Base-by-base conservation (phyloP, 2,113 vertebrate genomes). In the Centrocercus urophasianus region DNA sequence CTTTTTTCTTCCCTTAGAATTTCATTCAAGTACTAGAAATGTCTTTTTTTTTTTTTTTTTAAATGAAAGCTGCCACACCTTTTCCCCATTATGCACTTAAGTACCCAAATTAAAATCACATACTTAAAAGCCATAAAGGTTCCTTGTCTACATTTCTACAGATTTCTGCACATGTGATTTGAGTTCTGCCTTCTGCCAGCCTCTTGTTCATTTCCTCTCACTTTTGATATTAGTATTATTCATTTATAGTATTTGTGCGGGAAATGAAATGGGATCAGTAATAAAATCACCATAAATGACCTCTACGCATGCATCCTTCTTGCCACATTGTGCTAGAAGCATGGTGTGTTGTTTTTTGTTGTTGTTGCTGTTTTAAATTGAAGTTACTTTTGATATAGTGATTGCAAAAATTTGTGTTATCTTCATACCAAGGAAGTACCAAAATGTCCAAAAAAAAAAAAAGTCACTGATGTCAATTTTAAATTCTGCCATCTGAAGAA, bases 101-200 rank as follows among this genome's bases (percentile, higher is more conserved):
- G 27, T 36, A 80, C 2, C n/a, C 66, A 70, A 42, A 40, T 59
- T 17, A 70, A 22, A 19, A 17, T 57, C n/a, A 24, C 0, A 0
- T 24, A 36, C 19, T 45, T 66, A 56, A 16, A 78, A 38, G 61
- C 52, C 18, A 30, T 22, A 61, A 4, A 36, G 4, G 38, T 8
- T 87, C 30, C 24, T 4, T 70, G 3, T 7, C 50, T 32, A 86
- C 2, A 14, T 50, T 79, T 61, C 40, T 40, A 13, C 5, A 36
- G 6, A 11, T 12, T 19, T 27, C 4, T 19, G 32, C 0, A 10
- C 3, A 10, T 1, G 5, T 9, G 25, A 61, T 71, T 65, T 36
- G 71, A 80, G 2, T 24, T 80, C 54, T 91, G 56, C 21, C 19
- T 67, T 63, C n/a, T 40, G 22, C 5, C 36, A 87, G 3, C 6